These are phyloP conservation scores for Phyllostomus discolor DNA, from an alignment of 2,113 vertebrate genomes.

Conservation along the genomic window DNA sequence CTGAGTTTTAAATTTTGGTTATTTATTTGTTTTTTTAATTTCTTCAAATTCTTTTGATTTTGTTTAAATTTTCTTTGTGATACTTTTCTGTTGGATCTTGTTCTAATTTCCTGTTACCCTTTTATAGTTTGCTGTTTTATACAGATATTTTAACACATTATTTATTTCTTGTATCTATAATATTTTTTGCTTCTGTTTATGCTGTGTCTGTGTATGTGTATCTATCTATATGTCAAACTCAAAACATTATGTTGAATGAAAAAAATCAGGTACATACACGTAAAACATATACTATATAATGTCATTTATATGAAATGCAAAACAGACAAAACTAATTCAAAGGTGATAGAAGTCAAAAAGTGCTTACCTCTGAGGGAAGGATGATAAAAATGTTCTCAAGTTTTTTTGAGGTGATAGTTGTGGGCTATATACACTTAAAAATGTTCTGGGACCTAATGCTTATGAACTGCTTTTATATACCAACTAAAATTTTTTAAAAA, in stretches of 20 bases:
- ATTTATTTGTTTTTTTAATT: neutral
- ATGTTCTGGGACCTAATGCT: neutral
- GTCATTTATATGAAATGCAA: neutral
- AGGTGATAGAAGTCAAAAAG: neutral
- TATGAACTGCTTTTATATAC: neutral
- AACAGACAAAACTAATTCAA: neutral
- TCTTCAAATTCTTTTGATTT: neutral
- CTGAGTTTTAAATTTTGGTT: constrained; percentile 18
- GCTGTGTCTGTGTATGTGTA: neutral
- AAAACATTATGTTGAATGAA: neutral
- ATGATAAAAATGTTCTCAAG: neutral
- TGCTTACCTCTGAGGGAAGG: neutral
- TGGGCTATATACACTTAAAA: neutral
- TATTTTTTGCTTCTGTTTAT: neutral
- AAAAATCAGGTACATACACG: too few species aligned
- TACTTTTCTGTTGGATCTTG: neutral
- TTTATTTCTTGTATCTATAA: neutral
- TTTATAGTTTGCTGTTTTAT: neutral
- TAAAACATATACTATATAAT: neutral
- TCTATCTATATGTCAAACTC: neutral
- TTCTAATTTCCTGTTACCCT: neutral
- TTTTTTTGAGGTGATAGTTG: neutral
- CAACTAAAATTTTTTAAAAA: neutral
- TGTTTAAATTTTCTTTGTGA: constrained; percentile 9
- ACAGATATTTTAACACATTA: neutral